These are phyloP conservation scores for Rhorus exstirpatorius DNA, from an alignment of 2,888 invertebrate genomes.

Conservation along the genomic window DNA sequence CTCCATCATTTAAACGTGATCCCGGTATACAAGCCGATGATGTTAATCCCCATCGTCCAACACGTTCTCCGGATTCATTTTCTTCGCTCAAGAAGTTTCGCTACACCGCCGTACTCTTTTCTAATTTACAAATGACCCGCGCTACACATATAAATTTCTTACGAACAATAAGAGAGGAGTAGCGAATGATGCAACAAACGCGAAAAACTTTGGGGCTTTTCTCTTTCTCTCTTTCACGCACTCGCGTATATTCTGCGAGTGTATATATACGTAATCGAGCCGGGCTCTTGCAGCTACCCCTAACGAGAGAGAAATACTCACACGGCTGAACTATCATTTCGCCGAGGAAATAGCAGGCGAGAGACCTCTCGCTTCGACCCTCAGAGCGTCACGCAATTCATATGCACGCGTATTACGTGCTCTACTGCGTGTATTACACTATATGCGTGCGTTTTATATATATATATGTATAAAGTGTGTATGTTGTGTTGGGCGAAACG, in stretches of 20 bases:
- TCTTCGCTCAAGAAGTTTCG: slow-evolving; percentile 25
- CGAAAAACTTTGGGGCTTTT: slow-evolving; percentile 7
- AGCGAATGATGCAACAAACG: background rate
- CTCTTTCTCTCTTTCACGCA: background rate
- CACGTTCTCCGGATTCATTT: slow-evolving; percentile 39
- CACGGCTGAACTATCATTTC: slow-evolving; percentile 58
- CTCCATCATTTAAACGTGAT: slow-evolving; percentile 63
- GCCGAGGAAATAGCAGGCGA: slow-evolving; percentile 37
- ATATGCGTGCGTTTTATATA: slow-evolving; percentile 6
- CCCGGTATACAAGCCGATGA: slow-evolving; percentile 8
- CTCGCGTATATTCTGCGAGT: background rate
- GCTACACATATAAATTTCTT: slow-evolving; percentile 19
- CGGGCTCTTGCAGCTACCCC: slow-evolving; percentile 17
- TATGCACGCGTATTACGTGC: slow-evolving; percentile 40
- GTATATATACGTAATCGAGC: slow-evolving; percentile 39
- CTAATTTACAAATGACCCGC: slow-evolving; percentile 27
- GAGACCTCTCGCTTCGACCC: slow-evolving; percentile 50
- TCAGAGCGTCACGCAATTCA: slow-evolving; percentile 43
- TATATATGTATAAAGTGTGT: slow-evolving; percentile 12
- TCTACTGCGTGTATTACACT: slow-evolving; percentile 17
- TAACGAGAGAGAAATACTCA: slow-evolving; percentile 53
- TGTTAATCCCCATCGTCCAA: slow-evolving; percentile 17
- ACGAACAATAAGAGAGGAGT: slow-evolving; percentile 8
- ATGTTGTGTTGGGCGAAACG: slow-evolving; percentile 61
- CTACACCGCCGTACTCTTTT: slow-evolving; percentile 17